These are phyloP conservation scores for Hemicentrotus pulcherrimus DNA, from an alignment of 35 echinoderm and acorn worm species.

Conservation along the genomic window DNA sequence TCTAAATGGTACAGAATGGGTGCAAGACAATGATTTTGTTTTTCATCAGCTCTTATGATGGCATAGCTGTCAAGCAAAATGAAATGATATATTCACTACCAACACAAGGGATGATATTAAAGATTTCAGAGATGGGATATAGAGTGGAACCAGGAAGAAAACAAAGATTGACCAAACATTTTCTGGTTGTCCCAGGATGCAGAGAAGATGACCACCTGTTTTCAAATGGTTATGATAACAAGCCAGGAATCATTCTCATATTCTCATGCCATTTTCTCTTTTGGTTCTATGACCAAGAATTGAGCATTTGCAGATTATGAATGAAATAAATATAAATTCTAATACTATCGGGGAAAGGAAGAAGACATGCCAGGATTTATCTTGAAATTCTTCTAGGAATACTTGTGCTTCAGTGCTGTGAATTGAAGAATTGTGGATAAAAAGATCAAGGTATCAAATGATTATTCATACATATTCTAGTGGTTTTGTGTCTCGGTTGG, in stretches of 20 bases:
- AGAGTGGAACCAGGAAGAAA: background rate
- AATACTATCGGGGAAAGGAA: background rate
- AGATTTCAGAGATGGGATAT: background rate
- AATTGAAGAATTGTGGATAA: background rate
- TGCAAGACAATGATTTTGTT: background rate
- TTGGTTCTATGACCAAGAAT: background rate
- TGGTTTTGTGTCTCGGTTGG: background rate
- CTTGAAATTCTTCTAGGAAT: background rate
- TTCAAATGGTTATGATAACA: background rate
- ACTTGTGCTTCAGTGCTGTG: background rate
- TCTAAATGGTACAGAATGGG: background rate
- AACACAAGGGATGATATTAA: background rate
- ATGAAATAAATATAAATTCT: background rate
- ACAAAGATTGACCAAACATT: background rate
- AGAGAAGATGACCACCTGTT: background rate
- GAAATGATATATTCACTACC: background rate
- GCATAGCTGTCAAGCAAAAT: background rate
- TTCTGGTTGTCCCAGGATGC: background rate
- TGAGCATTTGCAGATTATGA: background rate
- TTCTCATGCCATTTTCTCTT: background rate
- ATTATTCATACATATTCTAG: background rate
- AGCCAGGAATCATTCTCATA: background rate
- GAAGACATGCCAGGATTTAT: background rate
- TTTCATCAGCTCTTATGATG: background rate
- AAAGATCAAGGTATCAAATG: background rate